Evolutionary conservation across 2,113 vertebrate genomes (phyloP).

Genomic region (Serilophus lunatus): DNA sequence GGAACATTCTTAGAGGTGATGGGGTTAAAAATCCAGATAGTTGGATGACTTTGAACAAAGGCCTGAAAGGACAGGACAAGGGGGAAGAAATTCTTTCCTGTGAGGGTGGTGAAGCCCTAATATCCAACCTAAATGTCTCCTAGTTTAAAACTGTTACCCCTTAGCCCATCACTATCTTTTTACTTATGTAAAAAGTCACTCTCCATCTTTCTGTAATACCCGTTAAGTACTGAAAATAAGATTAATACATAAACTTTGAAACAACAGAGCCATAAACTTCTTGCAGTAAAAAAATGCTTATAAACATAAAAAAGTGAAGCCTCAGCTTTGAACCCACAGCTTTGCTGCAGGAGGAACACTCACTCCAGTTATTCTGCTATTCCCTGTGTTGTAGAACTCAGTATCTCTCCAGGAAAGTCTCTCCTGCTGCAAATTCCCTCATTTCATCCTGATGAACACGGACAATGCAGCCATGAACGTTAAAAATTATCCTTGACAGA

Average conservation of each 20-base stretch:
- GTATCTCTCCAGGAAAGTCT: not conserved
- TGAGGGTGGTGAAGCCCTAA: accelerated
- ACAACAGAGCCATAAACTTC: not conserved
- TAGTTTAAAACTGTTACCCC: not conserved
- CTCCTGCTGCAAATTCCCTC: not conserved
- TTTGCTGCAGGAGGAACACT: not conserved
- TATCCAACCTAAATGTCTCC: not conserved
- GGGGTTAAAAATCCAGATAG: not conserved
- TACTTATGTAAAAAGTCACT: not conserved
- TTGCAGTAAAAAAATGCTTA: not conserved
- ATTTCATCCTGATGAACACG: not conserved
- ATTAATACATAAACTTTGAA: not conserved
- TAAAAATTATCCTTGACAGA: not conserved
- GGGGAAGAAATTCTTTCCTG: not conserved
- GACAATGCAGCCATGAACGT: accelerated
- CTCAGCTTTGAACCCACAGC: not conserved
- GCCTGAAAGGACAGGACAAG: not conserved
- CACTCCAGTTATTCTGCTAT: not conserved
- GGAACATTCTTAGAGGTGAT: not conserved
- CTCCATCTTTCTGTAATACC: not conserved
- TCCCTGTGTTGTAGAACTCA: accelerated
- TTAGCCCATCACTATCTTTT: not conserved
- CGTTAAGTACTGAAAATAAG: not conserved
- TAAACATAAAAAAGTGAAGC: not conserved
- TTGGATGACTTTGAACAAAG: not conserved